Conservation (phyloP, 2,797 vertebrate species). For the Discoglossus pictus region DNA sequence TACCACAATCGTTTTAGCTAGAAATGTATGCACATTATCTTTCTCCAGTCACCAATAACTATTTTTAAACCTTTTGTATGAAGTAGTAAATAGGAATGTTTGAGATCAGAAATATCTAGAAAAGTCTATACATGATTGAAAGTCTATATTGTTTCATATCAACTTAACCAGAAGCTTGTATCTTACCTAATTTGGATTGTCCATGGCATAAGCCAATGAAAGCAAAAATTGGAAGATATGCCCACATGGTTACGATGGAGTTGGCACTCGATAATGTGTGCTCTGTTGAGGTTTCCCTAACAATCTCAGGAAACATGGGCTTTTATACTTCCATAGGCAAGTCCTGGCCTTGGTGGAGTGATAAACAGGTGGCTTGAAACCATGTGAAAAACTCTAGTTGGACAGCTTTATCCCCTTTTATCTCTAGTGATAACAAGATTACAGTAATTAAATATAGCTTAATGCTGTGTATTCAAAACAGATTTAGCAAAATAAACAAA, state of each 20-base stretch:
- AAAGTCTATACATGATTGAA: background rate
- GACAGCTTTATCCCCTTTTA: background rate
- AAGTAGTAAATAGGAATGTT: too few relatives aligned
- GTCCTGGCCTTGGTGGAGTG: background rate
- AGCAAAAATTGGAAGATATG: background rate
- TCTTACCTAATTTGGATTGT: conserved; percentile 12
- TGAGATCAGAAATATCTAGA: background rate
- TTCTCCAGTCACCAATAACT: too few relatives aligned
- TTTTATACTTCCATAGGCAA: conserved; percentile 22
- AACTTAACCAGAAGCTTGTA: too few relatives aligned
- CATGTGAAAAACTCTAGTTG: conserved; percentile 7
- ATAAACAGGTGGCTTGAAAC: background rate
- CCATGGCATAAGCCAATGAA: conserved; percentile 17
- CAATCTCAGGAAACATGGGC: too few relatives aligned
- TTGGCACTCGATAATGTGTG: too few relatives aligned
- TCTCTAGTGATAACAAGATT: too few relatives aligned
- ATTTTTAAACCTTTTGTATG: too few relatives aligned
- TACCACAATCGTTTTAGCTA: too few relatives aligned
- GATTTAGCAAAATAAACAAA: conserved; percentile 11
- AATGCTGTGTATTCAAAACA: background rate
- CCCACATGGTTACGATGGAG: background rate
- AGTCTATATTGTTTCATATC: too few relatives aligned
- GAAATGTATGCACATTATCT: too few relatives aligned
- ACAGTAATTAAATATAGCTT: conserved; percentile 8
- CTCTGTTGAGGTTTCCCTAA: background rate